Percentiles rank a stretch among this genome's conserved stretches.
Conservation (phyloP, 2,113 vertebrate genomes). For the Anoplopoma fimbria region DNA sequence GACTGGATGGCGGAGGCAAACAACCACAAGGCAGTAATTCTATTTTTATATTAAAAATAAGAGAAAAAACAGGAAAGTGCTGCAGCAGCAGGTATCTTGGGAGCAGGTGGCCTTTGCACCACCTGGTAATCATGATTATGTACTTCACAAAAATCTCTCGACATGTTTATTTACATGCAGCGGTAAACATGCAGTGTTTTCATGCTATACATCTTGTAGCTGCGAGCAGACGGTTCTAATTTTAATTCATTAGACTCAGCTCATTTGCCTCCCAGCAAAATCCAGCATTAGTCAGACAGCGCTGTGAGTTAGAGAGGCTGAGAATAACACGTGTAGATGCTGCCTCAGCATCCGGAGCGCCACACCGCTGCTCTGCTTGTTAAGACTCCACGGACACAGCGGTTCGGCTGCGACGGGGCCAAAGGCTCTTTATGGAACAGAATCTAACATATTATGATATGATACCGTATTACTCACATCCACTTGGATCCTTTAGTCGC, state of each 20-base stretch:
- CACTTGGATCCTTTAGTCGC: neutral
- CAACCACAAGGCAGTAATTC: neutral
- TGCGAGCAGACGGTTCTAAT: constrained; percentile 29
- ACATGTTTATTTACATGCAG: constrained; percentile 12
- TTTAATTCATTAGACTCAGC: constrained; percentile 64
- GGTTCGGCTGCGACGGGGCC: neutral
- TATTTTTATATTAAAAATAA: neutral
- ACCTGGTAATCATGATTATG: too few species aligned
- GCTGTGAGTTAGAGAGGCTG: constrained; percentile 10
- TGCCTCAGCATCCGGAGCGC: constrained; percentile 33
- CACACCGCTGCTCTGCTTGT: constrained; percentile 1
- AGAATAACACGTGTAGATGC: constrained; percentile 28
- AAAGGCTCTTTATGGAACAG: neutral
- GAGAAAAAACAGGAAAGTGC: neutral
- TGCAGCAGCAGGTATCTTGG: neutral
- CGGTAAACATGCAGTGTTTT: neutral
- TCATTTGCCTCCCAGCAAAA: constrained; percentile 47
- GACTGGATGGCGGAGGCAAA: too few species aligned
- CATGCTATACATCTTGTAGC: constrained; percentile 24
- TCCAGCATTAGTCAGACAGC: constrained; percentile 38
- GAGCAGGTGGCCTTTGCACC: neutral
- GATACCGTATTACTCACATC: neutral
- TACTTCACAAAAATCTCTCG: constrained; percentile 4
- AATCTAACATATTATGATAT: neutral
- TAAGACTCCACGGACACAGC: neutral